phyloP scores from a whole-genome alignment of 2,113 vertebrate genomes.

The human region GRCh38 chr18:48923001-48923500 shows the following conservation, averaged over 20 bases:
- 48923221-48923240: not conserved
- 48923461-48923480: not conserved
- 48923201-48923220: not conserved
- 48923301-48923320: accelerated
- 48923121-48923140: slow-evolving; percentile 61
- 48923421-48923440: slow-evolving; percentile 63
- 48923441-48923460: slow-evolving; percentile 73
- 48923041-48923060: slow-evolving; percentile 77
- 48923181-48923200: not conserved
- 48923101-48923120: slow-evolving; percentile 70
- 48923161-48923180: accelerated
- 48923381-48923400: not conserved
- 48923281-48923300: not conserved
- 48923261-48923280: not conserved
- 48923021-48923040: slow-evolving; percentile 71
- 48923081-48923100: slow-evolving; percentile 76
- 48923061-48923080: slow-evolving; percentile 77
- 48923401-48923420: slow-evolving; percentile 49
- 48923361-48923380: not conserved
- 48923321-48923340: not conserved
- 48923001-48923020: slow-evolving; percentile 78
- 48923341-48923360: not conserved
- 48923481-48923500: not conserved
- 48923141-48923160: not conserved
- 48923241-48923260: not conserved